These are phyloP conservation scores for Polypterus senegalus DNA, from an alignment of 2,113 vertebrate genomes.

Conservation along the genomic window DNA sequence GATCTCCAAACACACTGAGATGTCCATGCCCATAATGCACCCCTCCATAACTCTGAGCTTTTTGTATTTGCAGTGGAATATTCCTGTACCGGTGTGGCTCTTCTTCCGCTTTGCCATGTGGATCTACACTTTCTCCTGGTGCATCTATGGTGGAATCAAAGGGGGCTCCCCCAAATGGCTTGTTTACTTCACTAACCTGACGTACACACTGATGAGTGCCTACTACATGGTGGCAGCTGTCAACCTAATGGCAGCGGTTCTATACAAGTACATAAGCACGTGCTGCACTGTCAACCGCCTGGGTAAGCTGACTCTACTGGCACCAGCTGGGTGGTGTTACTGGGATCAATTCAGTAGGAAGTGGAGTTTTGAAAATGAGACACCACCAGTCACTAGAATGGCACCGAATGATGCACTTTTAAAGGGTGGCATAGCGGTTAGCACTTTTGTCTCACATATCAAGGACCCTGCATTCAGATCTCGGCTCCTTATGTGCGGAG, in stretches of 20 bases:
- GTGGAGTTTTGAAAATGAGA: no score
- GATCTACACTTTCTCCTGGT: slow-evolving; percentile 18
- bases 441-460: no score
- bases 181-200: slow-evolving; percentile 15
- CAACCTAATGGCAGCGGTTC: slow-evolving; percentile 11
- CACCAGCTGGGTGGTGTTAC: no score
- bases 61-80: slow-evolving; percentile 18
- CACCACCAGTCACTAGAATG: no score
- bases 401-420: no score
- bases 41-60: no score
- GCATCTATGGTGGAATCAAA: slow-evolving; percentile 9
- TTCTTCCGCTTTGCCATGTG: slow-evolving; percentile 10
- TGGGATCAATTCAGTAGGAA: no score
- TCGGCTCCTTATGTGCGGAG: no score
- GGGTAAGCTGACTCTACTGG: neutral
- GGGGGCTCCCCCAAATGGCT: slow-evolving; percentile 17
- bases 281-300: slow-evolving; percentile 2
- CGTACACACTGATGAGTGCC: slow-evolving; percentile 13
- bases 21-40: no score
- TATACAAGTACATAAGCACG: neutral
- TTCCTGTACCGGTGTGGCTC: slow-evolving; percentile 16
- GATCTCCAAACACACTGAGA: no score
- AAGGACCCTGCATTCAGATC: no score
- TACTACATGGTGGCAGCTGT: slow-evolving; percentile 16
- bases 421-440: no score